phyloP scores from a whole-genome alignment of 2,797 vertebrate species.

The Anguilla megastoma region DNA sequence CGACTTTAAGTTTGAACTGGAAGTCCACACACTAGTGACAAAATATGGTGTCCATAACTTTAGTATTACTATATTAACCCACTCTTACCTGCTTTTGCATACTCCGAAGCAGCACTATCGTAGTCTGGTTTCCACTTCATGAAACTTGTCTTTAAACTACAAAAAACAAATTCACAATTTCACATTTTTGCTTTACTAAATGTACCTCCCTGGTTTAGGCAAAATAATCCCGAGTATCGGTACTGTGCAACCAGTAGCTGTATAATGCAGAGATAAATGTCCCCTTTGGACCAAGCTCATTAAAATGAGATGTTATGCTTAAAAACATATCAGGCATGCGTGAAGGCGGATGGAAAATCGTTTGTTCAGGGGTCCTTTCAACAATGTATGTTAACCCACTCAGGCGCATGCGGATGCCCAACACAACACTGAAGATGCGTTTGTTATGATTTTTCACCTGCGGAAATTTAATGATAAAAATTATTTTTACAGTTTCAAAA shows the following conservation, averaged over 20 bases:
- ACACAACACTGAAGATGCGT: background rate
- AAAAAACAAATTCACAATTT: background rate
- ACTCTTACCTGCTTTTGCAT: slow-evolving; percentile 82
- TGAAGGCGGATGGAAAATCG: background rate
- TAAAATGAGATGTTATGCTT: background rate
- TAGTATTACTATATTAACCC: background rate
- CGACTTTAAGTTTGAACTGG: background rate
- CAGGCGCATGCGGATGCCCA: too few species aligned
- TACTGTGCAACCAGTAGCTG: background rate
- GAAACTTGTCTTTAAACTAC: slow-evolving; percentile 85
- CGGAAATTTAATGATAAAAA: background rate
- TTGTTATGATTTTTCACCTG: background rate
- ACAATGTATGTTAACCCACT: background rate
- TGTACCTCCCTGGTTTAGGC: too few species aligned
- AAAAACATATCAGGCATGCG: background rate
- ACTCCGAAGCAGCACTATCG: slow-evolving; percentile 86
- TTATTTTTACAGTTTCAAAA: background rate
- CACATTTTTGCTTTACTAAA: background rate
- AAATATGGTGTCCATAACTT: background rate
- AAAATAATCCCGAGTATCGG: too few species aligned
- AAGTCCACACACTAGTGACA: background rate
- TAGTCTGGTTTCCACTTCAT: slow-evolving; percentile 91
- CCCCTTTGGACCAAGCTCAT: background rate
- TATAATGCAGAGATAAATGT: background rate
- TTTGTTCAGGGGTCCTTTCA: background rate